Evolutionary conservation across 2,888 invertebrate species (phyloP), one percentile per base, ranked within the genome.

Genomic region (Trisateles emortualis): DNA sequence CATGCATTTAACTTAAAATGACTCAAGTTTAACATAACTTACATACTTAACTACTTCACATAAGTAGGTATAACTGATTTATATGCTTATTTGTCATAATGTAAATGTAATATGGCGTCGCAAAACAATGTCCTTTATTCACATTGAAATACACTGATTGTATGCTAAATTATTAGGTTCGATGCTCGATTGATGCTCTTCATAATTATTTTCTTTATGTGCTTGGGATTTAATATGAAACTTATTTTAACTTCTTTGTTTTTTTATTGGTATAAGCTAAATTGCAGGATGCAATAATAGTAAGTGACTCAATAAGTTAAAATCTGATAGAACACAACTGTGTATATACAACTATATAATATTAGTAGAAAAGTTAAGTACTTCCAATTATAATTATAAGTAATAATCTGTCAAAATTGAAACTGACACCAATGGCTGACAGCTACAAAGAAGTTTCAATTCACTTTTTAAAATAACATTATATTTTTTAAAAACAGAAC

Each of bases 111-210:
- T 68, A 68, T 69, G 62, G 64, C 61, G 40, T 45, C 41, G 66
- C 52, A 45, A 58, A 73, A 56, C 63, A 63, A 67, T 66, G 71
- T 76, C 81, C 77, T 74, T 72, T 70, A 72, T 68, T 66, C 70
- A 64, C 72, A 75, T 75, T 68, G 68, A 63, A 68, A 67, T 62
- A 55, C 56, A 64, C 38, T 77, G 74, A 82, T 81, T 82, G 82
- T 83, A 81, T 82, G 79, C 64, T 68, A 83, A 80, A 69, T 63
- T 52, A 52, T 63, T 53, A 63, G 59, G 78, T 70, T 78, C 74
- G 67, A 65, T 49, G 77, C 40, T 60, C 75, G 62, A 48, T 39
- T 69, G 47, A 73, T 68, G 59, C 64, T 53, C 24, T 24, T 47
- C 24, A 48, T 64, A 60, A 74, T 60, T 64, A 63, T 68, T 53